These are phyloP conservation scores for Mixornis gularis DNA, from an alignment of 2,113 vertebrate species.

Conservation along the genomic window DNA sequence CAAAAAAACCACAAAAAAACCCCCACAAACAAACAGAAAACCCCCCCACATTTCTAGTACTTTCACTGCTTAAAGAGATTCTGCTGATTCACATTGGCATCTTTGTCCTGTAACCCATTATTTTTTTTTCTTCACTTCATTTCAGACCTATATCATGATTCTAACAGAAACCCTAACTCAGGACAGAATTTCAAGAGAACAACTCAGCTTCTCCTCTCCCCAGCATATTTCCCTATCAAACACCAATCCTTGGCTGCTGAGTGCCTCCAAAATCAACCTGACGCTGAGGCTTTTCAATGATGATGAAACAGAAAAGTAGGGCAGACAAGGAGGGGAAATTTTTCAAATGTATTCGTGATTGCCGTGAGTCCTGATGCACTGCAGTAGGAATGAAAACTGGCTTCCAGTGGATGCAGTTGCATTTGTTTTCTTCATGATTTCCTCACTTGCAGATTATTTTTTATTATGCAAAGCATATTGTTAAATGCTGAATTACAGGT, in stretches of 20 bases:
- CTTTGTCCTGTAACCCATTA: neutral
- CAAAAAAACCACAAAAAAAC: neutral
- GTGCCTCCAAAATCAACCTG: neutral
- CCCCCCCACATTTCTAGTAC: neutral
- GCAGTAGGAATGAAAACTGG: neutral
- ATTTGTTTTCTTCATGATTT: neutral
- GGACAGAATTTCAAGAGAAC: neutral
- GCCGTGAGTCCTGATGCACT: neutral
- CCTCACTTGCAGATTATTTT: neutral
- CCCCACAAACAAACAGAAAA: neutral
- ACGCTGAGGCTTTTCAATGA: neutral
- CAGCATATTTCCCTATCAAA: neutral
- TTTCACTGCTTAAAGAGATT: neutral
- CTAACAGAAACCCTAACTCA: neutral
- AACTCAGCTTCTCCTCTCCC: neutral
- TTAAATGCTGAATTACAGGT: neutral
- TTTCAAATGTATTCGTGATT: neutral
- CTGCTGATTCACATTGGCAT: neutral
- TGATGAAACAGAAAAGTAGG: slow-evolving; percentile 5
- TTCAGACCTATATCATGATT: neutral
- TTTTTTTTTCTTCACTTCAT: neutral
- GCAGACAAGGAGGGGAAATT: neutral
- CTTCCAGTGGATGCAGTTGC: neutral
- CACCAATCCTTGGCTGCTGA: neutral
- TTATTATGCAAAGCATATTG: neutral